Evolutionary conservation across 2,888 invertebrate genomes (phyloP), one percentile per base, ranked within the genome.

Genomic region (Pristionchus entomophagus): DNA sequence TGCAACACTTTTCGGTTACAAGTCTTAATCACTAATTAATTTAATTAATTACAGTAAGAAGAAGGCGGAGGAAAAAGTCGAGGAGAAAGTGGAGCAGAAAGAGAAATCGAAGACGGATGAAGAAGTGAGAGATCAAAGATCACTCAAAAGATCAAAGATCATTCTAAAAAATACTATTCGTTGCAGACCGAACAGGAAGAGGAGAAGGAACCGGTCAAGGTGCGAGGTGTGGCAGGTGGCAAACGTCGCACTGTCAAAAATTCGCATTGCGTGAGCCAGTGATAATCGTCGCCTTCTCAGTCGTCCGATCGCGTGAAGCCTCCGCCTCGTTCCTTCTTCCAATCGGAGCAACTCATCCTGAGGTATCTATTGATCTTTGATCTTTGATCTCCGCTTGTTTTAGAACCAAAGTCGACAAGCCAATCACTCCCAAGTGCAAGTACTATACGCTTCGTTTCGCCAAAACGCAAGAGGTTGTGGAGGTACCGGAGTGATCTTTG

Each of bases 101-200:
- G 69, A 73, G 3, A 26, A 22, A 2, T 73, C 73, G 26, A 73
- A 73, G 73, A 73, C 73, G 1, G 73, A 73, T 45, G 73, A 73
- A 35, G 73, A 73, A 41, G 73, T 73, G 22, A 41, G 26, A 73
- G 73, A 73, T 73, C 73, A 73, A 73, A n/a, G 41, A 65, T 65
- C 59, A 59, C 12, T 59, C 59, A 59, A 17, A n/a, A 59, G 29
- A 22, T 69, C 73, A 73, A 45, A 45, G n/a, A 45, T 69, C 65
- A 69, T 32, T 19, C n/a, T n/a, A n/a, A 56, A 5, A 56, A 56
- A 56, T 17, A n/a, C n/a, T n/a, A 56, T 56, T 45, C 19, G 32
- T 45, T 73, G 22, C 73, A 73, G 73, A 73, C 41, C 32, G 73
- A 41, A 2, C 41, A 73, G 38, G 32, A 29, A 35, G 65, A 65